These are phyloP conservation scores for Thymelicus lineola DNA, from an alignment of 2,888 invertebrate genomes.

Conservation along the genomic window DNA sequence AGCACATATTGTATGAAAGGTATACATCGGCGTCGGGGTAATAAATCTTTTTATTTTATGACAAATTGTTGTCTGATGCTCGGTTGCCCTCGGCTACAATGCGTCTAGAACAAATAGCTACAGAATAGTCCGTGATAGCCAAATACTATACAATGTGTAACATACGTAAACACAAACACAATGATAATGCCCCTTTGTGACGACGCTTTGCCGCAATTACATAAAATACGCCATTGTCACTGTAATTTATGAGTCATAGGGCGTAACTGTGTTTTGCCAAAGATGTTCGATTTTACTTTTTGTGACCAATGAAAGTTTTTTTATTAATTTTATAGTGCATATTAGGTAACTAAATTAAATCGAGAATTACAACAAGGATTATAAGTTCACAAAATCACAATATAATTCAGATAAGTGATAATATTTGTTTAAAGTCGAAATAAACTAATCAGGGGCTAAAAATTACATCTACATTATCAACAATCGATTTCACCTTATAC, in stretches of 20 bases:
- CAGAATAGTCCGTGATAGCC: conserved; percentile 76
- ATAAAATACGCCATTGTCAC: conserved; percentile 70
- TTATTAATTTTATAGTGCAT: too few relatives aligned
- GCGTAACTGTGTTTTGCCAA: conserved; percentile 15
- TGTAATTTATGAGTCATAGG: conserved; percentile 65
- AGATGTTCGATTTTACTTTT: conserved; percentile 20
- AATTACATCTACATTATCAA: too few relatives aligned
- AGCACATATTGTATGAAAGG: conserved; percentile 64
- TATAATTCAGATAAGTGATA: too few relatives aligned
- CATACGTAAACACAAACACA: conserved; percentile 77
- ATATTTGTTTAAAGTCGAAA: too few relatives aligned
- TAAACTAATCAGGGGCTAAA: too few relatives aligned
- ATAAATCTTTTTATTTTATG: conserved; percentile 85
- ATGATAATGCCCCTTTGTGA: conserved; percentile 63
- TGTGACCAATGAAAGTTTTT: too few relatives aligned
- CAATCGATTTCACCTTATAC: too few relatives aligned
- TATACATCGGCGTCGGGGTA: conserved; percentile 59
- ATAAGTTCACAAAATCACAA: too few relatives aligned
- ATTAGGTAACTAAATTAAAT: too few relatives aligned
- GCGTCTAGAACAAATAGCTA: conserved; percentile 79
- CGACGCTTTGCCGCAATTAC: conserved; percentile 65
- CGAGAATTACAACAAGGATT: too few relatives aligned
- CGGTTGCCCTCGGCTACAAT: conserved; percentile 72
- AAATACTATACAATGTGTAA: conserved; percentile 66
- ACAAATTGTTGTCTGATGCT: conserved; percentile 80